Evolutionary conservation across 2,113 vertebrate genomes (phyloP).

Genomic region (Pteronura brasiliensis): DNA sequence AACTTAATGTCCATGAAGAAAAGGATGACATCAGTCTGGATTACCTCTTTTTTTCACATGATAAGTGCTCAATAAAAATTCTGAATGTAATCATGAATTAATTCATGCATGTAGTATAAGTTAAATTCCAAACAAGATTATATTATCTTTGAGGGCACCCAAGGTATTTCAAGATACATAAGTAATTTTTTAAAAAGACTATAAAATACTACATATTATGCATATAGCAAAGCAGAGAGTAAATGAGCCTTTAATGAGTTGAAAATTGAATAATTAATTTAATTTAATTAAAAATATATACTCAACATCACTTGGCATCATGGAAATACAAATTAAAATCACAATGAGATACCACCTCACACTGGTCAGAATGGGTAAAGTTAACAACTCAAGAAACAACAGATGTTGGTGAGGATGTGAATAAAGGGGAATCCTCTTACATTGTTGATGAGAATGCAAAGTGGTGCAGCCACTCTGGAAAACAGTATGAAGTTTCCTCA

Average conservation of each 20-base stretch:
- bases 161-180: neutral
- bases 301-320: neutral
- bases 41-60: neutral
- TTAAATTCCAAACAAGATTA: neutral
- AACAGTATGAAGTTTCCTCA: neutral
- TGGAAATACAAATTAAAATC: neutral
- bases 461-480: neutral
- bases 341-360: neutral
- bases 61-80: neutral
- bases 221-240: neutral
- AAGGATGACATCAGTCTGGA: neutral
- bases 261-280: neutral
- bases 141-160: neutral
- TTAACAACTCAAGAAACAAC: neutral
- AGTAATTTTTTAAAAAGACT: neutral
- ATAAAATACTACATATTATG: neutral
- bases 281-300: neutral
- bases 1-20: neutral
- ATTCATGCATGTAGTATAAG: neutral
- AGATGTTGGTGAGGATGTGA: neutral
- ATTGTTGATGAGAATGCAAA: neutral
- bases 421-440: neutral
- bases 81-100: neutral
- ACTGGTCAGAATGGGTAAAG: neutral
- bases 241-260: neutral